phyloP scores from a whole-genome alignment of 2,113 vertebrate genomes.

The Vombatus ursinus region DNA sequence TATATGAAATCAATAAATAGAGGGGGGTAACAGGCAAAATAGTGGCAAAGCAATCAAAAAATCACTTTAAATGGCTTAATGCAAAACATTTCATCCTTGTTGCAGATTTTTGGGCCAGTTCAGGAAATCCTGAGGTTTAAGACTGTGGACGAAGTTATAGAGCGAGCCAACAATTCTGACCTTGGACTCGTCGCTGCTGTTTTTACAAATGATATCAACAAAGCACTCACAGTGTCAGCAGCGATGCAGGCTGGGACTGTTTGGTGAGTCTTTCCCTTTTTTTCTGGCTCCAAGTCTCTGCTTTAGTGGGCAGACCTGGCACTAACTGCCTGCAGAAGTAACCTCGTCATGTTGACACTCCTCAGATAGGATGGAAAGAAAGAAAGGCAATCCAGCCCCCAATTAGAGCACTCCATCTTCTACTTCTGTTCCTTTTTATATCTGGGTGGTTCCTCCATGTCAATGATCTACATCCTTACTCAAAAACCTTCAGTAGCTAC shows the following conservation, averaged over 20 bases:
- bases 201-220: conserved; percentile 97
- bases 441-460: background rate
- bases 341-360: background rate
- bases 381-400: background rate
- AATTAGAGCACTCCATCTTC: background rate
- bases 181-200: conserved; percentile 96
- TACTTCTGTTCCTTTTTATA: background rate
- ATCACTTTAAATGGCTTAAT: background rate
- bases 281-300: fast-evolving
- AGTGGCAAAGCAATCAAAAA: background rate
- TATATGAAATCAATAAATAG: background rate
- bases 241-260: conserved; percentile 98
- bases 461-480: background rate
- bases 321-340: background rate
- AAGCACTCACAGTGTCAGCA: conserved; percentile 95
- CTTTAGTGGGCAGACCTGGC: background rate
- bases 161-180: conserved; percentile 96
- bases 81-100: background rate
- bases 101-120: conserved; percentile 99
- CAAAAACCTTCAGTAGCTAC: background rate
- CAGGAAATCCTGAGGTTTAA: conserved; percentile 99
- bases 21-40: background rate
- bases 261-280: conserved; percentile 84
- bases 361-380: background rate
- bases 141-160: conserved; percentile 97